Base-by-base conservation (phyloP, 2,888 invertebrate species). In the Sesia bembeciformis region DNA sequence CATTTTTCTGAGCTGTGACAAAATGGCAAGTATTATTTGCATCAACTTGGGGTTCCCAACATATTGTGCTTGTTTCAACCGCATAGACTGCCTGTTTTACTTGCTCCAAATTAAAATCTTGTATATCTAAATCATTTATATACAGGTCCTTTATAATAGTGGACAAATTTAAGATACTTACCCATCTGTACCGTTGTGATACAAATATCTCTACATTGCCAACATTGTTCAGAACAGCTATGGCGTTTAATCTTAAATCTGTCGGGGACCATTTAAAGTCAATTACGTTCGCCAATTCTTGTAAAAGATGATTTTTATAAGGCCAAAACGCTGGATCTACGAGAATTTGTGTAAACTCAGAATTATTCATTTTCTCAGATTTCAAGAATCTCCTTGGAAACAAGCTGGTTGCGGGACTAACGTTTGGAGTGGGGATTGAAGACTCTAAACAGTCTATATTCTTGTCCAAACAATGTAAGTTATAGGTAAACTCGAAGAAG, bases 291-390 rank as follows among this genome's bases (percentile, higher is more conserved):
- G 74, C 67, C 72, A 80, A 68, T 62, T 84, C 81, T 56, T 76
- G 62, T 39, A 74, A 60, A n/a, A 88, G 58, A 40, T 71, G 60
- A 0, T 64, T 59, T 56, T 78, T 81, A 56, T 85, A 80, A 0
- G 85, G 79, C 85, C 86, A 87, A 50, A 84, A 66, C 4, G 76
- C 62, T 3, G 83, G 75, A 53, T 87, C 76, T 4, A 80, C 56
- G 4, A 82, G 64, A 78, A 85, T 75, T 62, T 84, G 78, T 0
- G 75, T 73, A 7, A 74, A 69, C 41, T 85, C 76, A 3, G 72
- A 62, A 60, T 84, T 86, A 40, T 60, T 68, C 56, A 82, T 65
- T 8, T 70, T 64, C 23, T 23, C 23, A 40, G 58, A 59, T 7
- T 65, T 65, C 3, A 78, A 60, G 56, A 77, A 68, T 8, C 60